Base-by-base conservation (phyloP, 2,797 vertebrate genomes). In the Pseudochaenichthys georgianus region DNA sequence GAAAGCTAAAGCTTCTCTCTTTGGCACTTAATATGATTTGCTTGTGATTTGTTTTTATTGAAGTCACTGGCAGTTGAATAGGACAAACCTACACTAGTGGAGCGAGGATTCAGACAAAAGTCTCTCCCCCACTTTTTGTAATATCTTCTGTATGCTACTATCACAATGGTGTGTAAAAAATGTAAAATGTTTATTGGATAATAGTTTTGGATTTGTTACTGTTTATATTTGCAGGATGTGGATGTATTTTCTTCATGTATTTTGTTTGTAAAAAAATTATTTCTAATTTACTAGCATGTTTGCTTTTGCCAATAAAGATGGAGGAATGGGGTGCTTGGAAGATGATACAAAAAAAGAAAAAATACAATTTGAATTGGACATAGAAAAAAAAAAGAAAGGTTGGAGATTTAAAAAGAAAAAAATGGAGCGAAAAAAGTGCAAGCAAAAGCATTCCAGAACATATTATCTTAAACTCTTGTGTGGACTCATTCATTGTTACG, bases 161-260 rank as follows among this genome's bases (percentile, higher is more conserved):
- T 88, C 90, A 90, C 75, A 85, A 84, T 81, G 73, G 87, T 28
- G 28, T 95, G 95, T 96, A 96, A 95, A 96, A 96, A 67, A 86
- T 96, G 96, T 97, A 96, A 95, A 96, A 97, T 91, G 92, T 93
- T 93, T 92, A 93, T 93, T 90, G 86, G 87, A 94, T 92, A 93
- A 93, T 92, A 94, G 91, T 93, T 94, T 96, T 96, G 96, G 93
- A 97, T 98, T 98, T 99, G 96, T 98, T 98, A 99, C 96, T 97
- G 97, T 99, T 99, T 99, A 97, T 98, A 99, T 97, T 97, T 96
- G 95, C 90, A 94, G 96, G 96, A 97, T 97, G 95, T 98, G 95
- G 95, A 96, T 99, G 97, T 99, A 98, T 98, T 97, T 98, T 99
- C 96, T 92, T 94, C 91, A 94, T 98, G 97, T 93, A 89, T 91